Conservation (phyloP, 2,888 invertebrate species). For the Chrysodeixis includens region DNA sequence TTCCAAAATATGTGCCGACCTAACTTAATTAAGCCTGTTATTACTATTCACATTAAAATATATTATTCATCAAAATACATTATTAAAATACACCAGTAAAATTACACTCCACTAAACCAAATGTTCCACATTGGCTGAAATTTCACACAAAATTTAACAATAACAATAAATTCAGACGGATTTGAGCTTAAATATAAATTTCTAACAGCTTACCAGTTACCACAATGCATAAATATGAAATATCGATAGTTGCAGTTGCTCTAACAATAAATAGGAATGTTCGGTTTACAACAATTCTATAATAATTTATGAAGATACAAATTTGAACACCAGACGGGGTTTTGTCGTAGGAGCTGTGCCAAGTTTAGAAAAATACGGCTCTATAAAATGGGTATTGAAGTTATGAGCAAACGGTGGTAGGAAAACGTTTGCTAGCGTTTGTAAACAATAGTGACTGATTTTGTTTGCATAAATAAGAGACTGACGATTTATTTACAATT, state of each 20-base stretch:
- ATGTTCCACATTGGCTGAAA: neutral
- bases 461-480: neutral
- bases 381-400: constrained; percentile 44
- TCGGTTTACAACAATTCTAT: constrained; percentile 66
- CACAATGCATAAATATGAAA: constrained; percentile 53
- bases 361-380: constrained; percentile 48
- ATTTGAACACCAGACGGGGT: constrained; percentile 70
- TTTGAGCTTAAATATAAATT: constrained; percentile 34
- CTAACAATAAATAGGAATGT: constrained; percentile 65
- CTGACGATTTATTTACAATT: neutral
- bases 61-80: neutral
- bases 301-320: constrained; percentile 79
- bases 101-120: neutral
- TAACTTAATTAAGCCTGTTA: neutral
- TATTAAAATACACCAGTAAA: neutral
- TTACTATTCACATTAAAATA: neutral
- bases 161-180: constrained; percentile 29
- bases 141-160: neutral
- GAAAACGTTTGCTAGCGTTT: neutral
- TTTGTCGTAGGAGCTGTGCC: constrained; percentile 52
- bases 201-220: constrained; percentile 40
- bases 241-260: constrained; percentile 57
- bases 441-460: constrained; percentile 4
- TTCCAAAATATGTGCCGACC: neutral
- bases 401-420: constrained; percentile 18